Evolutionary conservation across 2,797 vertebrate genomes (phyloP), one percentile per base, ranked within the genome.

Genomic region (Urophycis tenuis): DNA sequence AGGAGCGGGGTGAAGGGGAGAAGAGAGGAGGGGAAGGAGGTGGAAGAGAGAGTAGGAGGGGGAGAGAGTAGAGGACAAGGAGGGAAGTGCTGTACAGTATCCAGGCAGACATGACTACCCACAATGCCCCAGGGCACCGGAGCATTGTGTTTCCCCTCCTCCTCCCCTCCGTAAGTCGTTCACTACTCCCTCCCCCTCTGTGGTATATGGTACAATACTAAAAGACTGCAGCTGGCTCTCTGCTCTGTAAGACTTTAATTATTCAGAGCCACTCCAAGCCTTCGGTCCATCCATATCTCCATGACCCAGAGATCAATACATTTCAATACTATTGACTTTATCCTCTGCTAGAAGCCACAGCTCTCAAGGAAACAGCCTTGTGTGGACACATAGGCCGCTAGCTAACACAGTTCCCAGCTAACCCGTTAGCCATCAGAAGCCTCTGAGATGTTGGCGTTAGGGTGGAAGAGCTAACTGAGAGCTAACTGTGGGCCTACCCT

Each of bases 81-180:
- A 53, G 49, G 19, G 8, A 33, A 34, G 36, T 25, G 78, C 78
- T 73, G 80, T 75, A 17, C 71, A 30, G 76, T 88, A 77, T 88
- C 85, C 78, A 83, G 88, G 83, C 85, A 86, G 84, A 86, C 78
- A 75, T 84, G 78, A 85, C 77, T 86, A 88, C 87, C 86, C 88
- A 90, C 83, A 85, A 88, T 88, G 86, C 86, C 80, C 75, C 83
- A 81, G 85, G 82, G 85, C 79, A 73, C 76, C 79, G 19, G 3
- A 3, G 49, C 49, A 22, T 53, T 53, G 19, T 53, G 49, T 53
- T 15, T 17, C 49, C 9, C 19, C 49, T 60, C 49, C 22, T n/a
- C 19, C 49, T 60, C 49, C 49, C 41, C 41, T 45, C 15, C 41
- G 14, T 17, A 17, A 15, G 14, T 45, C 49, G 5, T 22, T 60